Evolutionary conservation across 37 sponge, comb jelly and placozoan species (phyloP), one percentile per base, ranked within the genome.

Genomic region (Mnemiopsis leidyi): DNA sequence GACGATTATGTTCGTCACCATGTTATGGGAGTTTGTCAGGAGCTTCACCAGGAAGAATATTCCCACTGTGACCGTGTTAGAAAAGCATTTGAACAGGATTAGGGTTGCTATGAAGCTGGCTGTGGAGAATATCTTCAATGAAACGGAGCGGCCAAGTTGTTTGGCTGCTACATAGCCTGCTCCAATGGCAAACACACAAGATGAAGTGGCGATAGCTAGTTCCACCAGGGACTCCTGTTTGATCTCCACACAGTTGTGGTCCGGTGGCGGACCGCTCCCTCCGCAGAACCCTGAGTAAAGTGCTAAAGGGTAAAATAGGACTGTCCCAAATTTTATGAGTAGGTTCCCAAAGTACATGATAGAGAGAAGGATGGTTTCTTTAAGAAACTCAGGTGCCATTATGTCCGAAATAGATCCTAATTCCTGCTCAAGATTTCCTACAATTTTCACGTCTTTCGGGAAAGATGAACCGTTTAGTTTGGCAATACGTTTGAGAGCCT

Each of bases 251-350:
- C 82, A 82, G 2, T 34, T 71, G 38, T 82, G 82, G 23, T 23
- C 82, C 3, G 82, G 82, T 18, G 61, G 61, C 3, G 2, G 36
- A 31, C 30, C 37, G 23, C 9, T 37, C 3, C 35, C 82, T 23
- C 82, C 38, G 30, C 82, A 82, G 82, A 82, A 82, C 35, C 38
- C 82, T 0, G 82, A 82, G 30, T 82, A 82, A 30, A 82, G 82
- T 32, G 82, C 82, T 23, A 82, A 30, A 2, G 82, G 82, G 7
- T 33, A 34, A 30, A 82, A 82, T 23, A 82, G 23, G 7, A 82
- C 32, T 23, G 38, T 29, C 23, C 37, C 82, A 34, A 82, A 82
- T 1, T 33, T 3, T 29, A 30, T 35, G 37, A 82, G 35, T 1
- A 82, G 38, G 5, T 30, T 35, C 3, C 82, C 82, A 34, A 82